These are phyloP conservation scores for Lindbergichthys nudifrons DNA, from an alignment of 2,797 vertebrate species.

Conservation along the genomic window DNA sequence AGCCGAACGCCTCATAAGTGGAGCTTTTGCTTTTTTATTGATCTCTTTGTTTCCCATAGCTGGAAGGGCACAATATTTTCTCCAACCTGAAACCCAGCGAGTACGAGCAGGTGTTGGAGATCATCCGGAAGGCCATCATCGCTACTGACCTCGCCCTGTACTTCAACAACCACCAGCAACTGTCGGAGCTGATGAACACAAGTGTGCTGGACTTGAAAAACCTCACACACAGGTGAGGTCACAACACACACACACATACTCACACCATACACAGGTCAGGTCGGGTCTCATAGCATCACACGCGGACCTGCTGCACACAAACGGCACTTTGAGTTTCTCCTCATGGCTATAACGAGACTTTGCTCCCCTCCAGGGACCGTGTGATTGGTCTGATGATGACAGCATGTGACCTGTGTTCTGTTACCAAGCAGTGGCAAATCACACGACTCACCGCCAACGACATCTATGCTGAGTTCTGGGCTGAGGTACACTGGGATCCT, in stretches of 20 bases:
- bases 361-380: constrained; percentile 89
- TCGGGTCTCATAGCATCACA: constrained; percentile 16
- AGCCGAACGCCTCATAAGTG: constrained; percentile 82
- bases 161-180: constrained; percentile 96
- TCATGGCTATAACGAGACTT: constrained; percentile 60
- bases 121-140: constrained; percentile 99
- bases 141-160: constrained; percentile 98
- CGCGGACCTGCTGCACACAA: constrained; percentile 31
- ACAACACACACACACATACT: neutral
- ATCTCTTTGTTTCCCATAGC: constrained; percentile 94
- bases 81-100: constrained; percentile 97
- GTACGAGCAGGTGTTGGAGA: constrained; percentile 98
- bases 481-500: constrained; percentile 88
- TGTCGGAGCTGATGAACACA: constrained; percentile 89
- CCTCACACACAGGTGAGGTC: constrained; percentile 91
- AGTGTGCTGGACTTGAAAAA: constrained; percentile 92
- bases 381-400: constrained; percentile 99
- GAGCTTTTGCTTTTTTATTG: constrained; percentile 93
- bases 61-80: constrained; percentile 99
- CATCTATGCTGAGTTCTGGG: constrained; percentile 99
- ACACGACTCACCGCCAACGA: constrained; percentile 95
- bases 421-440: constrained; percentile 96
- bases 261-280: constrained; percentile 1
- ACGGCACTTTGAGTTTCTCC: constrained; percentile 51
- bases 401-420: constrained; percentile 98